Evolutionary conservation across 2,888 invertebrate species (phyloP).

Genomic region (Lamellibrachia columna): DNA sequence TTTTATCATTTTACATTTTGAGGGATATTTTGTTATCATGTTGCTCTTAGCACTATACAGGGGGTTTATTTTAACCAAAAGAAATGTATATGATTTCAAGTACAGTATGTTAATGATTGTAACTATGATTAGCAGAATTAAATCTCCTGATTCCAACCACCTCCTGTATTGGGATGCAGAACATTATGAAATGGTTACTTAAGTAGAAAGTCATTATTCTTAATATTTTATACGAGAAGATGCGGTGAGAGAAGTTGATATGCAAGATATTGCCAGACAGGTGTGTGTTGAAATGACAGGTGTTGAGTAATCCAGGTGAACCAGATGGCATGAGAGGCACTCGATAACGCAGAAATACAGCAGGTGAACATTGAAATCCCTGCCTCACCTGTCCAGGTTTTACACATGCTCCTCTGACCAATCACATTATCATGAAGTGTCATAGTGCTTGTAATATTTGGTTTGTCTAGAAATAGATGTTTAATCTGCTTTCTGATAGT

Average conservation of each 20-base stretch:
- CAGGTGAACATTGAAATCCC: not conserved
- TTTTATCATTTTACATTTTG: too few relatives aligned
- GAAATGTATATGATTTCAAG: too few relatives aligned
- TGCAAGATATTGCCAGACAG: not conserved
- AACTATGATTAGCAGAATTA: too few relatives aligned
- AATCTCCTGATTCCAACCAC: too few relatives aligned
- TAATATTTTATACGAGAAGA: not conserved
- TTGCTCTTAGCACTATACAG: too few relatives aligned
- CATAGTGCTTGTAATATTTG: not conserved
- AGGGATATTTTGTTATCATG: too few relatives aligned
- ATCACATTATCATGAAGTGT: not conserved
- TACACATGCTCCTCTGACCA: not conserved
- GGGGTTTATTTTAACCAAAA: too few relatives aligned
- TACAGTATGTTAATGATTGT: too few relatives aligned
- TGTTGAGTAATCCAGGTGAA: constrained; percentile 7
- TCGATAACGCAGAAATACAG: not conserved
- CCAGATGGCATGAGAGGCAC: not conserved
- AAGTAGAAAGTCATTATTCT: not conserved
- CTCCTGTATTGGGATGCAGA: too few relatives aligned
- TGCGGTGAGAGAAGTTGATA: not conserved
- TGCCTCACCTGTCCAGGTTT: not conserved
- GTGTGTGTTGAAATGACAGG: not conserved
- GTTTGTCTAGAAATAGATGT: not conserved
- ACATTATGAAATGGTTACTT: too few relatives aligned
- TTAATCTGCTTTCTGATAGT: not conserved